A percentile compares a stretch with the other conserved stretches of the same genome.
Conservation (phyloP, 1,140 invertebrate genomes). For the Leptinotarsa lineolata region DNA sequence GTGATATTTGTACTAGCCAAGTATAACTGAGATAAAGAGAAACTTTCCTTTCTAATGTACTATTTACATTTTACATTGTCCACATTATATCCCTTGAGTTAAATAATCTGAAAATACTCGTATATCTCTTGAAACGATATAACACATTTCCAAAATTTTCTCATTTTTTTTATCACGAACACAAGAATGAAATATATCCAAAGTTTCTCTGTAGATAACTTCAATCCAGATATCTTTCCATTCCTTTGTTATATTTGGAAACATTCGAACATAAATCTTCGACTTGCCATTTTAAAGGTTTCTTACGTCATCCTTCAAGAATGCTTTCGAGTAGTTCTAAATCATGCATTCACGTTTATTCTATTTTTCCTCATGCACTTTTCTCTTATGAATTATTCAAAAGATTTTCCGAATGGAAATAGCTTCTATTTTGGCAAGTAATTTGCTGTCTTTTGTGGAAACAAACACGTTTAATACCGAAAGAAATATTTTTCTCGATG, state of each 20-base stretch:
- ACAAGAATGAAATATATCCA: neutral
- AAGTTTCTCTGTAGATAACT: constrained; percentile 6
- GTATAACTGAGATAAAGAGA: too few species aligned
- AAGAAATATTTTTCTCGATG: neutral
- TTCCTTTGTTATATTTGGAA: constrained; percentile 1
- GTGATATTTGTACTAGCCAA: too few species aligned
- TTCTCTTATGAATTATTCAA: constrained; percentile 5
- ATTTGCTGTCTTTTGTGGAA: constrained; percentile 13
- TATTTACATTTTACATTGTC: too few species aligned
- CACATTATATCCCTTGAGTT: too few species aligned
- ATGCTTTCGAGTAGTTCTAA: constrained; percentile 10
- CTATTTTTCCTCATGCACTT: constrained; percentile 12
- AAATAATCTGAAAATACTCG: too few species aligned
- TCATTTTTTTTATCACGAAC: neutral
- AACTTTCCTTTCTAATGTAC: too few species aligned
- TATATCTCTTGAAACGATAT: too few species aligned
- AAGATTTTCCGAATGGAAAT: constrained; percentile 4
- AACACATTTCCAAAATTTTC: too few species aligned
- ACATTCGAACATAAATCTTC: constrained; percentile 14
- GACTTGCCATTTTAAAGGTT: neutral
- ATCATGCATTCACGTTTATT: constrained; percentile 16
- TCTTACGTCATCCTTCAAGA: constrained; percentile 5
- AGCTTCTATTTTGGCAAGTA: neutral
- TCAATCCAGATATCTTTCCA: neutral
- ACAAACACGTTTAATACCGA: constrained; percentile 2